Conservation (phyloP, 2,888 invertebrate species). For the Caenorhabditis macrosperma region DNA sequence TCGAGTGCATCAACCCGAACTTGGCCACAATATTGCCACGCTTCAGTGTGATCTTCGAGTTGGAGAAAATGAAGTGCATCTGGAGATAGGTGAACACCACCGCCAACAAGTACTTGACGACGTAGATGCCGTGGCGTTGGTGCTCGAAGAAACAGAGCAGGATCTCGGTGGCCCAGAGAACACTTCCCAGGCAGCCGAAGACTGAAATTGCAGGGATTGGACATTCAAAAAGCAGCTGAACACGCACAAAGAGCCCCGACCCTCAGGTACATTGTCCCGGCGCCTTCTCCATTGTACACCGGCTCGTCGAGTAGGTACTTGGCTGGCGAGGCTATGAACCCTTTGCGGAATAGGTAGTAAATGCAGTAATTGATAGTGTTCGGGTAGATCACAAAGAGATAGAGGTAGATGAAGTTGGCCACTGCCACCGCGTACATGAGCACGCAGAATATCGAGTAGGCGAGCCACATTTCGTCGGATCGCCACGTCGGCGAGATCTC, state of each 20-base stretch:
- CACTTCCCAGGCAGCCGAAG: conserved; percentile 75
- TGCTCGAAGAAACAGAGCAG: conserved; percentile 64
- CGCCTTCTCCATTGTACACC: conserved; percentile 69
- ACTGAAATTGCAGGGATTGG: no score
- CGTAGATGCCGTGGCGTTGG: conserved; percentile 24
- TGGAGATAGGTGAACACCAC: conserved; percentile 78
- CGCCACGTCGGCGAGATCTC: conserved; percentile 51
- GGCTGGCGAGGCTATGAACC: conserved; percentile 15
- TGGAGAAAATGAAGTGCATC: conserved; percentile 80
- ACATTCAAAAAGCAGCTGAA: no score
- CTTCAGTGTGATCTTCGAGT: conserved; percentile 76
- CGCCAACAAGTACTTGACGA: conserved; percentile 74
- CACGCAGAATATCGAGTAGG: conserved; percentile 46
- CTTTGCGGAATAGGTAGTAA: background rate
- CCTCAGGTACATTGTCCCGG: conserved; percentile 72
- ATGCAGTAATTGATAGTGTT: conserved; percentile 44
- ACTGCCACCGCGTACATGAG: conserved; percentile 74
- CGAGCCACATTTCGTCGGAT: conserved; percentile 37
- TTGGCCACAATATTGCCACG: conserved; percentile 71
- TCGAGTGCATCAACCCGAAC: conserved; percentile 77
- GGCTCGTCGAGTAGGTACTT: conserved; percentile 54
- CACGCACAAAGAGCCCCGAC: conserved; percentile 74
- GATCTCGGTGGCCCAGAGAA: conserved; percentile 74
- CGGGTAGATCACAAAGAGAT: conserved; percentile 74
- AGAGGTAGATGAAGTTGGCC: conserved; percentile 72